phyloP scores from a whole-genome alignment of 2,113 vertebrate species.

The Sphaerodactylus townsendi region DNA sequence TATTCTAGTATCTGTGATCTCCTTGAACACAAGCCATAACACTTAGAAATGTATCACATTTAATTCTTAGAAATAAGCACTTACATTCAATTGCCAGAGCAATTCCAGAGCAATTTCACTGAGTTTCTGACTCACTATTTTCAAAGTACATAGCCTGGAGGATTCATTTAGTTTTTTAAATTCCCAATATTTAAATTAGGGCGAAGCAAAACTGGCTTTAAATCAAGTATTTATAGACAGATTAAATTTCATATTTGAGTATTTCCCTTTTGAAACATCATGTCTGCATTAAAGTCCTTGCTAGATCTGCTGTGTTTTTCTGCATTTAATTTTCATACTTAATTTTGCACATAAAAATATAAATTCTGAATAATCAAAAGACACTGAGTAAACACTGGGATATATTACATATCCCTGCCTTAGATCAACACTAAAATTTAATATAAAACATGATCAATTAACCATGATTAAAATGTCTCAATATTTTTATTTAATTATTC shows the following conservation, averaged over 20 bases:
- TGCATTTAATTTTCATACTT: background rate
- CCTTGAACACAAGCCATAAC: background rate
- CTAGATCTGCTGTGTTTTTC: background rate
- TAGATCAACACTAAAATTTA: background rate
- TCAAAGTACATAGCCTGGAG: background rate
- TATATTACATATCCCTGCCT: background rate
- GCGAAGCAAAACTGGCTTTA: background rate
- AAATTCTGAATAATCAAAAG: background rate
- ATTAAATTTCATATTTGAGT: background rate
- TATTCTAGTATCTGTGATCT: background rate
- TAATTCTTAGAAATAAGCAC: background rate
- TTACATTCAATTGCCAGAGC: background rate
- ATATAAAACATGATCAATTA: background rate
- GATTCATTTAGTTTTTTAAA: constrained; percentile 14
- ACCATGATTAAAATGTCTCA: background rate
- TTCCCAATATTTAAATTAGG: constrained; percentile 17
- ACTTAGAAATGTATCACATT: background rate
- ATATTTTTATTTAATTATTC: background rate
- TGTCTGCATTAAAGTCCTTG: background rate
- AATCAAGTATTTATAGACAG: constrained; percentile 14
- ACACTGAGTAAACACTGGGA: background rate
- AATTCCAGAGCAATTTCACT: background rate
- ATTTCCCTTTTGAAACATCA: background rate
- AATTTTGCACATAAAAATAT: background rate
- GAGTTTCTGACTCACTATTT: background rate